phyloP scores from a whole-genome alignment of 2,113 vertebrate species.

The Propithecus coquereli region DNA sequence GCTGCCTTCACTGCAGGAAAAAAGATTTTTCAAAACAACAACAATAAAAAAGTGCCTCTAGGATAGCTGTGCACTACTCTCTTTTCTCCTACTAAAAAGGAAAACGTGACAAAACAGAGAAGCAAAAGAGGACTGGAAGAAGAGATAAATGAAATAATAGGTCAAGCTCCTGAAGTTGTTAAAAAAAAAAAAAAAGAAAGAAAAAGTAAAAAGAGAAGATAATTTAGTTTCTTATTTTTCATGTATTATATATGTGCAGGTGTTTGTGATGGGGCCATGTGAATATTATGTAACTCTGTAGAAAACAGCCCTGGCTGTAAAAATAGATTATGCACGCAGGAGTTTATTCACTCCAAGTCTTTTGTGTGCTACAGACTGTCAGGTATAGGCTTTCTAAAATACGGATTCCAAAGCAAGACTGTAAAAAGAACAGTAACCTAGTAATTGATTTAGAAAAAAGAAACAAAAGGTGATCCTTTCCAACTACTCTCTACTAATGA shows the following conservation, averaged over 20 bases:
- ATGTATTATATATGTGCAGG: not conserved
- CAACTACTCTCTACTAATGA: not conserved
- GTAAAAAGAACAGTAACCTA: not conserved
- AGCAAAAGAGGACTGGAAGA: not conserved
- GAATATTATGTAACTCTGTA: not conserved
- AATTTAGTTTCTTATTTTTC: not conserved
- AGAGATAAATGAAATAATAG: constrained; percentile 3
- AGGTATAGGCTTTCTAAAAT: not conserved
- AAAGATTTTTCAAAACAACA: constrained; percentile 62
- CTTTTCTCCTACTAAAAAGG: constrained; percentile 17
- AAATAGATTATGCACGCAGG: constrained; percentile 7
- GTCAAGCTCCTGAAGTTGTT: not conserved
- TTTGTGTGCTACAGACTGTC: not conserved
- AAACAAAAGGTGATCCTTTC: not conserved
- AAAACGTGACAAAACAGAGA: constrained; percentile 20
- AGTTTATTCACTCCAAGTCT: not conserved
- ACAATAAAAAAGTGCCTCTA: constrained; percentile 30
- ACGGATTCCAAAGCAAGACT: not conserved
- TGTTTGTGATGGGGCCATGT: not conserved
- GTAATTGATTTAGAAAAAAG: constrained; percentile 5
- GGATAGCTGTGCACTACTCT: constrained; percentile 14
- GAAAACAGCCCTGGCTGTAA: not conserved
- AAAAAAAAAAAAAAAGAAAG: not conserved
- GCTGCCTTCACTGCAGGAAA: constrained; percentile 3
- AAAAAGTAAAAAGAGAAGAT: not conserved